These are phyloP conservation scores for Mormyrops boulengeri DNA, from an alignment of 2,797 vertebrate species.

Conservation along the genomic window DNA sequence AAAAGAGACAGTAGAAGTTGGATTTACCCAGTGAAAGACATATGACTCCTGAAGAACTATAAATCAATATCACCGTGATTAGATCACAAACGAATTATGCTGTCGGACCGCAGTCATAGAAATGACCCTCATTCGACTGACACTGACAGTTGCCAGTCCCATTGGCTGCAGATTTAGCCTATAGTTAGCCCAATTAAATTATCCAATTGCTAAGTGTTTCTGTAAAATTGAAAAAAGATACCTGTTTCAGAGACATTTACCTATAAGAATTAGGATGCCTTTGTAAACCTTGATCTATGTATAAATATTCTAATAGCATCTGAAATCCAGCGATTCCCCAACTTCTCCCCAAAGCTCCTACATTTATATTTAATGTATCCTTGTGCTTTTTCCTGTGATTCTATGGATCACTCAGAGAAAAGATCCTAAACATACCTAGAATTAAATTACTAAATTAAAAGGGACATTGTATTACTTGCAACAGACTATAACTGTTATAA, in stretches of 20 bases:
- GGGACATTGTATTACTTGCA: constrained; percentile 21
- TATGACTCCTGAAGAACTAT: not conserved
- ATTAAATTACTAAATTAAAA: constrained; percentile 35
- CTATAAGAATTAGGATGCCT: not conserved
- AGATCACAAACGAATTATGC: not conserved
- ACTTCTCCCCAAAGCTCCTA: not conserved
- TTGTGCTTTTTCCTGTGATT: not conserved
- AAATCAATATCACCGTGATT: not conserved
- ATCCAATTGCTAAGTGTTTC: not conserved
- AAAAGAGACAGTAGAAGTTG: not conserved
- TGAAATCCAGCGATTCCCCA: not conserved
- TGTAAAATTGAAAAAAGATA: not conserved
- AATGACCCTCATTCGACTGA: not conserved
- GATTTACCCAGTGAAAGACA: not conserved
- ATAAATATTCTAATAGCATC: not conserved
- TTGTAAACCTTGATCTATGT: not conserved
- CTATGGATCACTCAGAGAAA: not conserved
- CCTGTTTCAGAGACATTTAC: not conserved
- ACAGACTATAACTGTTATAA: constrained; percentile 32
- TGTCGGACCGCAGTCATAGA: not conserved
- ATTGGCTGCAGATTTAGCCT: not conserved
- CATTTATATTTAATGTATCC: not conserved
- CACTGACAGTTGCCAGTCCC: not conserved
- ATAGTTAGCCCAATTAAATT: not conserved
- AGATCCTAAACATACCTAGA: not conserved